Evolutionary conservation across 2,113 vertebrate species (phyloP), one percentile per base, ranked within the genome.

Genomic region (Myotis davidii): DNA sequence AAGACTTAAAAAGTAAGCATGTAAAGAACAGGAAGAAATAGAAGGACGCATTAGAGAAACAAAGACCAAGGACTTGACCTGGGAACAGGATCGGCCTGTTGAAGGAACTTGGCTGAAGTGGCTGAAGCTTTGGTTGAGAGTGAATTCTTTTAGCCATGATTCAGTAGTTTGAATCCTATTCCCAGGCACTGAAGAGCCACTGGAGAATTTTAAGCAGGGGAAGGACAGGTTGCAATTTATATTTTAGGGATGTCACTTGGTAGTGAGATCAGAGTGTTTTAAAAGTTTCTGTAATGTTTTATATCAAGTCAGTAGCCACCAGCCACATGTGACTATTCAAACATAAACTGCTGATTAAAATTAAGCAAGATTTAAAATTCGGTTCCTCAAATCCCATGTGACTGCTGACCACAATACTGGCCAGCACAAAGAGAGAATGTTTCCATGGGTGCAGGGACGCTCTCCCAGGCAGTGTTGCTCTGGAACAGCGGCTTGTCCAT

Each of bases 401-500:
- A 6, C 32, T 89, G 0, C 34, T 21, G 14, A 11, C 2, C 34
- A 76, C 4, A 4, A 34, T 29, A 13, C 10, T 21, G 12, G 21
- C 6, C 4, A 21, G 37, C 42, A 54, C 0, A 23, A 48, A 14
- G 0, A 25, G 45, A 89, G 3, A 37, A 21, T 5, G 3, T n/a
- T 70, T 34, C 37, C 23, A 1, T 29, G 18, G 50, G 17, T 10
- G 13, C 0, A 56, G 34, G 17, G 29, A 61, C 0, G 1, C 25
- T 20, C 21, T 39, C 20, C 42, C 1, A 7, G 13, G 77, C 23
- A 72, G 50, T 16, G 17, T 6, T 59, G 29, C n/a, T 77, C 4
- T 1, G 25, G 10, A 29, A 13, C 25, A 3, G 0, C 1, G 3
- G 16, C 3, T 0, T 3, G 1, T 14, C 18, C 4, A 20, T 9